A percentile compares a stretch with the other conserved stretches of the same genome.
phyloP scores from a whole-genome alignment of 2,888 invertebrate species.

The Seira sanloemensis region DNA sequence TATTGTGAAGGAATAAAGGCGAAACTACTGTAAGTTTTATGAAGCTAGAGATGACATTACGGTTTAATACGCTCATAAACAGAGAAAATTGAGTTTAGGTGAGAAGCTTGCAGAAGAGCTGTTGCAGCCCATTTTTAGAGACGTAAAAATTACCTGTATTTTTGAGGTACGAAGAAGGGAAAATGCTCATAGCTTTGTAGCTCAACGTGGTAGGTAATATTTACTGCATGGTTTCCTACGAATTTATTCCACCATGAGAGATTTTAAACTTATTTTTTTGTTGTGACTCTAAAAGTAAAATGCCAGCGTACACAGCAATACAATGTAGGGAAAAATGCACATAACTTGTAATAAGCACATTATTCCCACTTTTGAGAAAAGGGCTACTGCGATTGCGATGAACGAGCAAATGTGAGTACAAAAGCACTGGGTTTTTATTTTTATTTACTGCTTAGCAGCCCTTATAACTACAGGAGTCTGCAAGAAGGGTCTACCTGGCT shows the following conservation, averaged over 20 bases:
- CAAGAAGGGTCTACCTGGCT: neutral
- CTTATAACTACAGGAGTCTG: neutral
- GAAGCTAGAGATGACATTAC: neutral
- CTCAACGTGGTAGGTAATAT: constrained; percentile 54
- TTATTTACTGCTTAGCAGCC: constrained; percentile 49
- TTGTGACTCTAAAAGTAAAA: too few relatives aligned
- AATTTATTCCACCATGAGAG: constrained; percentile 6
- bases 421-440: constrained; percentile 21
- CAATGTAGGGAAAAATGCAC: too few relatives aligned
- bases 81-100: neutral
- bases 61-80: constrained; percentile 29
- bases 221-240: constrained; percentile 54
- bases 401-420: constrained; percentile 19
- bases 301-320: too few relatives aligned
- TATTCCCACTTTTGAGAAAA: too few relatives aligned
- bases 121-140: neutral
- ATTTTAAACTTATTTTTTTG: too few relatives aligned
- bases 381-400: constrained; percentile 1
- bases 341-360: too few relatives aligned
- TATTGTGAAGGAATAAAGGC: too few relatives aligned
- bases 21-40: too few relatives aligned
- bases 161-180: neutral
- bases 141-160: neutral
- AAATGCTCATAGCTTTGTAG: neutral
- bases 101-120: neutral